phyloP scores from a whole-genome alignment of 2,888 invertebrate genomes.

The Atherix ibis region DNA sequence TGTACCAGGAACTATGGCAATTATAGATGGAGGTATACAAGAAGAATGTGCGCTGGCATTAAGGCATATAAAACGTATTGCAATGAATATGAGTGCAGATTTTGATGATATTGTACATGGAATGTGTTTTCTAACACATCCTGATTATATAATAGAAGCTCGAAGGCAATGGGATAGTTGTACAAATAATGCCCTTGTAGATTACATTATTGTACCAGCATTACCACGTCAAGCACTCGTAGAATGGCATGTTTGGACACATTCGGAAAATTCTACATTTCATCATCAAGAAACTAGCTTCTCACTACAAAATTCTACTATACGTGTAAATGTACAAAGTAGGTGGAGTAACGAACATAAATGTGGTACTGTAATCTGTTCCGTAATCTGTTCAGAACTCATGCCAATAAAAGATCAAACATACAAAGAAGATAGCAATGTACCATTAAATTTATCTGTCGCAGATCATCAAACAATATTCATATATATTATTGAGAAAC shows the following conservation, averaged over 20 bases:
- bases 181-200: slow-evolving; percentile 73
- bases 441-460: too few relatives aligned
- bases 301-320: too few relatives aligned
- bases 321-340: too few relatives aligned
- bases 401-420: too few relatives aligned
- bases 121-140: slow-evolving; percentile 71
- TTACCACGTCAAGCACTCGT: slow-evolving; percentile 67
- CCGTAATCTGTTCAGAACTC: too few relatives aligned
- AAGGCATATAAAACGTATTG: slow-evolving; percentile 66
- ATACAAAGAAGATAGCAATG: too few relatives aligned
- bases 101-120: slow-evolving; percentile 74
- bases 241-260: slow-evolving; percentile 91
- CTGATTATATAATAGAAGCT: slow-evolving; percentile 53
- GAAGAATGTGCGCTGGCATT: slow-evolving; percentile 70
- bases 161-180: slow-evolving; percentile 66
- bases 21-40: slow-evolving; percentile 62
- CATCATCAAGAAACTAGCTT: too few relatives aligned
- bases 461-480: too few relatives aligned
- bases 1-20: slow-evolving; percentile 62
- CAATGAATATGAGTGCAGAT: slow-evolving; percentile 63
- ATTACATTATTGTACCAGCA: slow-evolving; percentile 68
- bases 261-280: too few relatives aligned
- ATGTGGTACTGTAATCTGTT: too few relatives aligned
- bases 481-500: too few relatives aligned
- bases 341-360: too few relatives aligned